Conservation (phyloP, 2,113 vertebrate species). For the Tretioscincus oriximinensis region DNA sequence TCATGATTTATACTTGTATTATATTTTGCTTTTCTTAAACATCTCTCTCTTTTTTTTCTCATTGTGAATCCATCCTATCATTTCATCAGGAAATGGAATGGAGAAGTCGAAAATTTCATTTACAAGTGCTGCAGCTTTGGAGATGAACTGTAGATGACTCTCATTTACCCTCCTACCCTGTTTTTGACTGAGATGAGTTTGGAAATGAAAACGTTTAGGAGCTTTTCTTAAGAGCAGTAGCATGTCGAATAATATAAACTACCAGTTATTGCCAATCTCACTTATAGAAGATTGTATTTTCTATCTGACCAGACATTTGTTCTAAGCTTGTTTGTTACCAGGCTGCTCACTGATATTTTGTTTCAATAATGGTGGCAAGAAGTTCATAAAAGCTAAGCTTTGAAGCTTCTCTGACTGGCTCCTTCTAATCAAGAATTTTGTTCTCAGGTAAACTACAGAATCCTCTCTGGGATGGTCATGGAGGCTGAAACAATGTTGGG, state of each 20-base stretch:
- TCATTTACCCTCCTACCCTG: constrained; percentile 34
- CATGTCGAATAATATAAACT: constrained; percentile 30
- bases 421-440: neutral
- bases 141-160: constrained; percentile 22
- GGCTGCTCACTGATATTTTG: constrained; percentile 1
- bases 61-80: constrained; percentile 20
- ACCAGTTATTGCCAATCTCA: constrained; percentile 24
- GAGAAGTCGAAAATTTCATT: constrained; percentile 32
- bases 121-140: constrained; percentile 24
- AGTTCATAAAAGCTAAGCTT: constrained; percentile 5
- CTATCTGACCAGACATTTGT: neutral
- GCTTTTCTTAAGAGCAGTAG: constrained; percentile 23
- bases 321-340: constrained; percentile 1
- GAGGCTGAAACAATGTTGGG: neutral
- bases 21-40: constrained; percentile 27
- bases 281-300: neutral
- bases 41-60: constrained; percentile 14
- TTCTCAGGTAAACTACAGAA: neutral
- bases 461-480: neutral
- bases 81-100: constrained; percentile 40
- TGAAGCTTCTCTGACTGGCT: neutral
- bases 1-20: constrained; percentile 33
- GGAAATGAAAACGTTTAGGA: constrained; percentile 31
- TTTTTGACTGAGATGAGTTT: constrained; percentile 31
- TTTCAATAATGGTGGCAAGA: constrained; percentile 1